Percentiles rank a stretch among this genome's conserved stretches.
phyloP scores from a whole-genome alignment of 2,797 vertebrate species.

The Pitangus sulphuratus region DNA sequence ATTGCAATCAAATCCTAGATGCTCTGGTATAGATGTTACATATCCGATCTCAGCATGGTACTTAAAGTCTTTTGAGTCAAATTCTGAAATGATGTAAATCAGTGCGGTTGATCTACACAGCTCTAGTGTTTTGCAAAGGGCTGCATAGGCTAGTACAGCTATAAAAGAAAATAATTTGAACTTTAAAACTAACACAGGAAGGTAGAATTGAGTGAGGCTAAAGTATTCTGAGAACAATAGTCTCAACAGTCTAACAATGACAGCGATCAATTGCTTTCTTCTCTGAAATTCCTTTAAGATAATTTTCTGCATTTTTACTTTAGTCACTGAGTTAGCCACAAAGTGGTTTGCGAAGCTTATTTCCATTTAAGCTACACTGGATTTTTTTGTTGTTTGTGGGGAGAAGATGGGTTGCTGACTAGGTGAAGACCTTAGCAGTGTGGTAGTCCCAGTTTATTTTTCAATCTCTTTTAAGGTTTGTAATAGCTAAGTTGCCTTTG shows the following conservation, averaged over 20 bases:
- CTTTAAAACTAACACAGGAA: not conserved
- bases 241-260: not conserved
- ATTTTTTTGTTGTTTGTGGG: not conserved
- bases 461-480: fast-evolving
- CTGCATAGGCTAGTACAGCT: not conserved
- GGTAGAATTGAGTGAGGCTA: not conserved
- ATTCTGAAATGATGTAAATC: constrained; percentile 45
- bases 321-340: not conserved
- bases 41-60: constrained; percentile 38
- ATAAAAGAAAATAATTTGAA: not conserved
- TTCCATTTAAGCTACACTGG: not conserved
- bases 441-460: not conserved
- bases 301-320: not conserved
- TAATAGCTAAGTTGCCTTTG: not conserved
- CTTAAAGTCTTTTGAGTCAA: constrained; percentile 27
- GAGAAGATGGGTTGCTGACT: not conserved
- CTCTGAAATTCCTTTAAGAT: not conserved
- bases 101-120: not conserved
- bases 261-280: not conserved
- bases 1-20: constrained; percentile 73
- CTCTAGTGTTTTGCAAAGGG: not conserved
- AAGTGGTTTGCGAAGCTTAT: not conserved
- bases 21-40: constrained; percentile 55
- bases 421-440: not conserved
- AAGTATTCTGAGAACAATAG: not conserved